These are phyloP conservation scores for Stramonita haemastoma DNA, from an alignment of 2,888 invertebrate species.

Conservation along the genomic window DNA sequence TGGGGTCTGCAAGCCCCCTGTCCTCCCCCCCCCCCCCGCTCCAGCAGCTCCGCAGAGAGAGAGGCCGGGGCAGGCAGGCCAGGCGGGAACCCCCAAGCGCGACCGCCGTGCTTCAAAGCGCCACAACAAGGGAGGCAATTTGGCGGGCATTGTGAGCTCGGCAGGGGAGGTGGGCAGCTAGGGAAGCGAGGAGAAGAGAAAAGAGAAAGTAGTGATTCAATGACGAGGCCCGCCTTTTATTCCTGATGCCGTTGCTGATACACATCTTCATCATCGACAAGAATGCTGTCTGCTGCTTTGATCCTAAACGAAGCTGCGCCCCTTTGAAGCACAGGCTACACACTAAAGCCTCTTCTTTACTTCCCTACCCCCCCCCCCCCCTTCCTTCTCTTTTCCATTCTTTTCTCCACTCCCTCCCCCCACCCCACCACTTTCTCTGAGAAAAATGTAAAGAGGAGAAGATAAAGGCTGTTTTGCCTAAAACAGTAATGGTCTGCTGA, in stretches of 20 bases:
- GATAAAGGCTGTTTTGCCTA: neutral
- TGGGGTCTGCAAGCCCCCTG: neutral
- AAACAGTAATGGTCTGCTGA: slow-evolving; percentile 1
- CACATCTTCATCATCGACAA: slow-evolving; percentile 39
- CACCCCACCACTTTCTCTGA: neutral
- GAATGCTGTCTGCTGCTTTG: slow-evolving; percentile 27
- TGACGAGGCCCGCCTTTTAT: neutral
- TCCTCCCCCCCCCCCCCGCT: neutral
- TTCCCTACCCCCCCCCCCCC: neutral
- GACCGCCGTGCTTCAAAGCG: slow-evolving; percentile 27
- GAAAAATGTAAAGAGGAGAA: neutral
- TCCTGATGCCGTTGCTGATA: slow-evolving; percentile 33
- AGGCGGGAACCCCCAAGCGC: slow-evolving; percentile 7
- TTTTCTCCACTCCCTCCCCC: neutral
- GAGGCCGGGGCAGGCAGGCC: neutral
- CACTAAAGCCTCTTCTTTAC: neutral
- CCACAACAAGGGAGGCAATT: slow-evolving; percentile 35
- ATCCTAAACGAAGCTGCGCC: slow-evolving; percentile 25
- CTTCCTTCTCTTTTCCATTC: neutral
- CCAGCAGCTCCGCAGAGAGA: neutral
- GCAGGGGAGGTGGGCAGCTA: slow-evolving; percentile 8
- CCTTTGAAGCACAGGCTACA: slow-evolving; percentile 20
- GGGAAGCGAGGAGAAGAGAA: neutral
- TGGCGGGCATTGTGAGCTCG: slow-evolving; percentile 31
- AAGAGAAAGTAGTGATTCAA: slow-evolving; percentile 29